Percentiles rank a stretch among this genome's conserved stretches.
These are phyloP conservation scores for Argyrosomus regius DNA, from an alignment of 2,797 vertebrate species.

Conservation along the genomic window DNA sequence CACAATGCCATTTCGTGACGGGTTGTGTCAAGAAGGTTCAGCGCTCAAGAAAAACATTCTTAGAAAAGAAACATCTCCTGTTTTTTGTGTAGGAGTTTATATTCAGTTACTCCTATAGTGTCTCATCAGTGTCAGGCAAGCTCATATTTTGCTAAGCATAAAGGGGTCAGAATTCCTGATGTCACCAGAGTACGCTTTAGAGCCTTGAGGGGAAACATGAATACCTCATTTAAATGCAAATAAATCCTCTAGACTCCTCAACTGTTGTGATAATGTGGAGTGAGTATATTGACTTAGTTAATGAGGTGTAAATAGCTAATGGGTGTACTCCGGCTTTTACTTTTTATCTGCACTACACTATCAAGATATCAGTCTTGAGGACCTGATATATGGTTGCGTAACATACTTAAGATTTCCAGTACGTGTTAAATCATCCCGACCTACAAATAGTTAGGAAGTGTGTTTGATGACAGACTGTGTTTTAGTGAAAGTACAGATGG, in stretches of 20 bases:
- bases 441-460: neutral
- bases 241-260: constrained; percentile 75
- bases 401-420: constrained; percentile 3
- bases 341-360: constrained; percentile 67
- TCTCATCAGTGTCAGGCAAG: constrained; percentile 47
- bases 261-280: constrained; percentile 75
- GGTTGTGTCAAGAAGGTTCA: constrained; percentile 34
- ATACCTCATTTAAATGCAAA: constrained; percentile 81
- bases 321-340: constrained; percentile 66
- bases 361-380: constrained; percentile 62
- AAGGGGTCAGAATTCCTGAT: constrained; percentile 45
- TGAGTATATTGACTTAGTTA: constrained; percentile 78
- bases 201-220: constrained; percentile 71
- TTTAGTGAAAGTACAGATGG: neutral
- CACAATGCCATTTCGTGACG: neutral
- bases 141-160: constrained; percentile 55
- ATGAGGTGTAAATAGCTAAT: constrained; percentile 84
- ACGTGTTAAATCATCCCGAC: neutral
- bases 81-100: constrained; percentile 25
- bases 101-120: constrained; percentile 26
- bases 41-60: constrained; percentile 5
- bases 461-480: neutral
- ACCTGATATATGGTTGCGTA: constrained; percentile 32
- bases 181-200: constrained; percentile 58
- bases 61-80: constrained; percentile 17